A percentile compares a stretch with the other conserved stretches of the same genome.
Conservation (phyloP, 2,797 vertebrate species). For the Lophotriccus pileatus region DNA sequence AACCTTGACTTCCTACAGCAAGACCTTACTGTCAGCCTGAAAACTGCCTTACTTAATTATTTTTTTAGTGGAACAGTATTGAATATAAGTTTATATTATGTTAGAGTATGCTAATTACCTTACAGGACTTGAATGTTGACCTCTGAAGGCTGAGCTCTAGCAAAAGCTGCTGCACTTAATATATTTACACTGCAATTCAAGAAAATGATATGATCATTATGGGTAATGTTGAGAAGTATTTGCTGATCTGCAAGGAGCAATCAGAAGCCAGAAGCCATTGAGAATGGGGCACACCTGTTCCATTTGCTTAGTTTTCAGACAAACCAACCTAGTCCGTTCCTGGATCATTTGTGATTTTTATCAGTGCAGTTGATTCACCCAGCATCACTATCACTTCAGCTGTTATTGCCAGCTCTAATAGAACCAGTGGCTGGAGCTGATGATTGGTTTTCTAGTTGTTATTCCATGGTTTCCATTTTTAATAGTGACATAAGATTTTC, state of each 20-base stretch:
- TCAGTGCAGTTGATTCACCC: not conserved
- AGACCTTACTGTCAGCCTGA: not conserved
- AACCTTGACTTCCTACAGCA: not conserved
- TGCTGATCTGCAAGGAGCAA: not conserved
- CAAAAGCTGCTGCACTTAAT: not conserved
- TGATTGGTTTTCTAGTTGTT: not conserved
- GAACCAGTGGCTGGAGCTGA: not conserved
- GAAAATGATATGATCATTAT: not conserved
- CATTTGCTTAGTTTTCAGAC: not conserved
- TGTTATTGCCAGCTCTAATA: not conserved
- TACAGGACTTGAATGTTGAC: not conserved
- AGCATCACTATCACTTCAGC: not conserved
- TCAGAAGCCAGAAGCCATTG: not conserved
- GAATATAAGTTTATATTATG: not conserved
- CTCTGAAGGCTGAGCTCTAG: not conserved
- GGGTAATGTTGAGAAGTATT: not conserved
- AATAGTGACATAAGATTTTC: not conserved
- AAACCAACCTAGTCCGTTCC: not conserved
- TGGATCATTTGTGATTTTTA: not conserved
- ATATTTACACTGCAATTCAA: not conserved
- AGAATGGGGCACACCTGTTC: not conserved
- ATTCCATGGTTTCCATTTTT: not conserved
- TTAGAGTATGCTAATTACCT: not conserved
- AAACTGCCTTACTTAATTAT: not conserved
- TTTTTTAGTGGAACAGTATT: not conserved